Evolutionary conservation across 2,797 vertebrate species (phyloP).

Genomic region (Phylloscopus collybita): DNA sequence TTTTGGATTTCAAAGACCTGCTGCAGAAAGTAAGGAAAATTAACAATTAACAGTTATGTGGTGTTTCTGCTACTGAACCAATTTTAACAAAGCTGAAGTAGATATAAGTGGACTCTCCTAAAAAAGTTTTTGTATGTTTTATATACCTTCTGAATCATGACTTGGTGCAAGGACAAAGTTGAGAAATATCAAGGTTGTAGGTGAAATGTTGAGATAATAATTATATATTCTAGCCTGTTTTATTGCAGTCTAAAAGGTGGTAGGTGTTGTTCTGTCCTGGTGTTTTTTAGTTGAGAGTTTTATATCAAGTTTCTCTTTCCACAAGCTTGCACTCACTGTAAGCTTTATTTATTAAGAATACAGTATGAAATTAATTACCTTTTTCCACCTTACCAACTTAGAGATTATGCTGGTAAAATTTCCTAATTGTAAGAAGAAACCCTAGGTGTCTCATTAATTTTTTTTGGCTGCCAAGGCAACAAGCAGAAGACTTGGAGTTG

Average conservation of each 20-base stretch:
- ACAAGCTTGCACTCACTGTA: fast-evolving
- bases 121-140: not conserved
- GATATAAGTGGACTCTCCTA: not conserved
- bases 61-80: not conserved
- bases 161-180: not conserved
- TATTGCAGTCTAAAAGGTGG: not conserved
- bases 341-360: not conserved
- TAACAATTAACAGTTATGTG: not conserved
- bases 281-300: not conserved
- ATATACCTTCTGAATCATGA: not conserved
- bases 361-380: fast-evolving
- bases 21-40: not conserved
- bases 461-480: not conserved
- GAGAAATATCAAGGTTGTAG: not conserved
- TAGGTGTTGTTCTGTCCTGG: not conserved
- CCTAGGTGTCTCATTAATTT: not conserved
- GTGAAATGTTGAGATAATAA: not conserved
- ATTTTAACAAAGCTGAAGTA: not conserved
- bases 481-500: not conserved
- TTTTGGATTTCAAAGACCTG: not conserved
- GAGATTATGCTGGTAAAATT: not conserved
- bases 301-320: not conserved
- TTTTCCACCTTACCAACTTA: not conserved
- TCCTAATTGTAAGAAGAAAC: not conserved
- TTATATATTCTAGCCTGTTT: not conserved